phyloP scores from a whole-genome alignment of 2,888 invertebrate genomes.

The Parnassius glacialis region DNA sequence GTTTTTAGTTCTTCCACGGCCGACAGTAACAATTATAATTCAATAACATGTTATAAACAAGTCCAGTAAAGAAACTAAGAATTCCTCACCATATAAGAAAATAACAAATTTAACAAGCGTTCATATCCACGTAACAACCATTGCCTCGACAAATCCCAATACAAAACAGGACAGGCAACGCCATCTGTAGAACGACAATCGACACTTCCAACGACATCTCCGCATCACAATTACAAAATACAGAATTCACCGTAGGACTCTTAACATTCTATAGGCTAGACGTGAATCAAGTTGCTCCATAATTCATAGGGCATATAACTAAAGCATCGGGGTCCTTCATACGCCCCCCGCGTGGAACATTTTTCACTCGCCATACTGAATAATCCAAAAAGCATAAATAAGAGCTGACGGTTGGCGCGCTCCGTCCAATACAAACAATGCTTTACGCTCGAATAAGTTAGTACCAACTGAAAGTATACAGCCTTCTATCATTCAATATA shows the following conservation, averaged over 20 bases:
- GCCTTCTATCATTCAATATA: neutral
- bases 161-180: constrained; percentile 17
- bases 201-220: constrained; percentile 15
- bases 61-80: too few relatives aligned
- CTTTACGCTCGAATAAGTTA: constrained; percentile 52
- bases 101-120: neutral
- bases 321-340: constrained; percentile 53
- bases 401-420: constrained; percentile 40
- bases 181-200: constrained; percentile 22
- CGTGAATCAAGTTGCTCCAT: constrained; percentile 69
- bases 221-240: constrained; percentile 26
- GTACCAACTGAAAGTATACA: constrained; percentile 27
- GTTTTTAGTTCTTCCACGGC: too few relatives aligned
- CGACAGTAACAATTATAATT: too few relatives aligned
- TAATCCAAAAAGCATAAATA: constrained; percentile 56
- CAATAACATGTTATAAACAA: too few relatives aligned
- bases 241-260: constrained; percentile 30
- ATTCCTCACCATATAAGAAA: too few relatives aligned
- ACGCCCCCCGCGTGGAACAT: constrained; percentile 69
- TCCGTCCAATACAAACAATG: constrained; percentile 45
- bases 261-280: constrained; percentile 50
- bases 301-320: constrained; percentile 67
- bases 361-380: constrained; percentile 64
- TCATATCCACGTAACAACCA: neutral
- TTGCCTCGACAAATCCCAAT: constrained; percentile 8